Conservation (phyloP, 2,888 invertebrate genomes). For the Ichneumon xanthorius region DNA sequence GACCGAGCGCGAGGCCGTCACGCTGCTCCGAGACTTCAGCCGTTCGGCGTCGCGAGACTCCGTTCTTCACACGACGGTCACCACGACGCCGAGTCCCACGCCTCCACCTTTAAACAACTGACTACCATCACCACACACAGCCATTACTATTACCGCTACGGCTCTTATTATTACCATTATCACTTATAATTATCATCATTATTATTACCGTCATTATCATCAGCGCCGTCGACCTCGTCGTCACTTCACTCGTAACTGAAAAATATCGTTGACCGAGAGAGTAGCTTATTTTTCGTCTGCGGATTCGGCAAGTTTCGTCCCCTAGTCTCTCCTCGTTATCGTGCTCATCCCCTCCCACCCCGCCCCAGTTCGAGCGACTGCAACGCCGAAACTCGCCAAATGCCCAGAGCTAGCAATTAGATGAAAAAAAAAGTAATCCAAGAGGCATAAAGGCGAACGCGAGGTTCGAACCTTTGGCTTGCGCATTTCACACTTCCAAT, state of each 20-base stretch:
- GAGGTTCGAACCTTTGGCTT: slow-evolving; percentile 45
- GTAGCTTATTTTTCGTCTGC: slow-evolving; percentile 53
- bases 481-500: slow-evolving; percentile 50
- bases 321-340: slow-evolving; percentile 37
- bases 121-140: slow-evolving; percentile 68
- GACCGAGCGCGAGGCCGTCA: slow-evolving; percentile 87
- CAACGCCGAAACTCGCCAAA: slow-evolving; percentile 49
- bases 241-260: slow-evolving; percentile 53
- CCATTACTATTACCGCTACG: slow-evolving; percentile 71
- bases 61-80: slow-evolving; percentile 85
- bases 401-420: slow-evolving; percentile 15
- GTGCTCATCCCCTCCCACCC: neutral
- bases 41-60: slow-evolving; percentile 88
- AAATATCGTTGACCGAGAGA: slow-evolving; percentile 44
- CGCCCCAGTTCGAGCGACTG: slow-evolving; percentile 12
- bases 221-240: slow-evolving; percentile 64
- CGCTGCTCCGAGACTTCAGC: slow-evolving; percentile 88
- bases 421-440: slow-evolving; percentile 28
- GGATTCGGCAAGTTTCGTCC: slow-evolving; percentile 44
- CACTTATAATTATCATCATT: slow-evolving; percentile 74
- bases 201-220: slow-evolving; percentile 65
- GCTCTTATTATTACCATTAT: slow-evolving; percentile 75
- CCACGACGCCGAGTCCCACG: slow-evolving; percentile 80
- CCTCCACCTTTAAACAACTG: slow-evolving; percentile 81
- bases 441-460: slow-evolving; percentile 31